Conservation (phyloP, 2,113 vertebrate genomes). For the Apus apus region DNA sequence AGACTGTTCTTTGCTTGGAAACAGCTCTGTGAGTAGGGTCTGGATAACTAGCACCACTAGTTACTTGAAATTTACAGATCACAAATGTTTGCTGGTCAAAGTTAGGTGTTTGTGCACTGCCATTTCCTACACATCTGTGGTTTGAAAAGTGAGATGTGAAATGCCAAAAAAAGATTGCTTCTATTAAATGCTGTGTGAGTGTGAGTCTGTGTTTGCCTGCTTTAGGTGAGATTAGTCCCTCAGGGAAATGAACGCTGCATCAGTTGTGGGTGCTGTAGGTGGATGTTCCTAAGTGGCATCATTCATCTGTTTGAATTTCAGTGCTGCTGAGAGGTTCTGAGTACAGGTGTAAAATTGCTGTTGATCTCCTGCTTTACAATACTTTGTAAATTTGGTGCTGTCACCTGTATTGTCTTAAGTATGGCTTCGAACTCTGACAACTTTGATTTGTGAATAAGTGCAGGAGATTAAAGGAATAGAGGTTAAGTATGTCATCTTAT, state of each 20-base stretch:
- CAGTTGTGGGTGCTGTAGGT: not conserved
- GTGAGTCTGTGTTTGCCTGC: not conserved
- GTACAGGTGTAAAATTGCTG: not conserved
- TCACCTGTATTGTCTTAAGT: not conserved
- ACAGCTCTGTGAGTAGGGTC: rapidly evolving
- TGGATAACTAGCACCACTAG: no score
- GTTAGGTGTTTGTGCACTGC: not conserved
- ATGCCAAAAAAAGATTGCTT: no score
- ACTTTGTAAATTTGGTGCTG: not conserved
- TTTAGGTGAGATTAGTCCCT: not conserved
- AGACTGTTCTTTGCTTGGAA: not conserved
- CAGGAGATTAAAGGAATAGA: not conserved
- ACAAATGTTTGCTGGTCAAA: not conserved
- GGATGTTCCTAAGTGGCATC: rapidly evolving
- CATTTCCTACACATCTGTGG: rapidly evolving
- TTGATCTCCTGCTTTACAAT: not conserved
- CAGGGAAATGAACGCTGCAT: not conserved
- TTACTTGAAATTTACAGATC: not conserved
- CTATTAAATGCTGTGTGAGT: rapidly evolving
- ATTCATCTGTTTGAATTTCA: not conserved
- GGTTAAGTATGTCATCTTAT: not conserved
- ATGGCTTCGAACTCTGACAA: not conserved
- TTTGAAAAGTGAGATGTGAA: not conserved
- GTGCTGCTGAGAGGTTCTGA: not conserved
- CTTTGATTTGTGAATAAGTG: not conserved